Base-by-base conservation (phyloP, 1,140 invertebrate species). In the Penaeus vannamei region DNA sequence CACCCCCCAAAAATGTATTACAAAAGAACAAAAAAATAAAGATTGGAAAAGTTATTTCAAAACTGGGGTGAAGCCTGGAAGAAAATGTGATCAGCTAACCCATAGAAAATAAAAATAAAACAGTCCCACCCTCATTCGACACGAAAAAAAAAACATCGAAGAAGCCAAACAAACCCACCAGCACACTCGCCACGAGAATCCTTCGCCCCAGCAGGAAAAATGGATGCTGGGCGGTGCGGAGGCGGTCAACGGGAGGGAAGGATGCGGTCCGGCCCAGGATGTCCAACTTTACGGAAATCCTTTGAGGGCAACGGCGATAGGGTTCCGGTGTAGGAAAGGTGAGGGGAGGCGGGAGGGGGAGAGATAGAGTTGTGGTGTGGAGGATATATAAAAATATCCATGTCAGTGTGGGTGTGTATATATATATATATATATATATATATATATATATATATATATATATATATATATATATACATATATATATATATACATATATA, bases 281-380 rank as follows among this genome's bases (percentile, higher is more conserved):
- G 87, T 89, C 60, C 66, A 84, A 77, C 66, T 89, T 84, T 89
- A 89, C 81, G 87, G 87, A 89, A 89, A 89, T 89, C 87, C 87
- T 89, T 84, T 53, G 82, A 80, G 59, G 84, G 12, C 17, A 89
- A 84, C 32, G 86, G 60, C 60, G 86, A 32, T 36, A 42, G 79
- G 83, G 86, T 87, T 87, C 86, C 86, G 87, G 82, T 36, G 60
- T 66, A 62, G 86, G 81, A 36, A 59, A 53, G 69, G 46, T 59
- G 46, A 46, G 64, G 23, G 32, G 46, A 14, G 79, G n/a, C 46
- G 46, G 32, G 53, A 29, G 12, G 83, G 61, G 83, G 46, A 19
- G 61, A 19, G 20, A 42, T n/a, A 60, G 62, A 22, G 22, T 62
- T 23, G 46, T 46, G 29, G 81, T 22, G 81, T 23, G 5, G 29